Base-by-base conservation (phyloP, 35 echinoderm and acorn worm species). In the Lytechinus pictus region DNA sequence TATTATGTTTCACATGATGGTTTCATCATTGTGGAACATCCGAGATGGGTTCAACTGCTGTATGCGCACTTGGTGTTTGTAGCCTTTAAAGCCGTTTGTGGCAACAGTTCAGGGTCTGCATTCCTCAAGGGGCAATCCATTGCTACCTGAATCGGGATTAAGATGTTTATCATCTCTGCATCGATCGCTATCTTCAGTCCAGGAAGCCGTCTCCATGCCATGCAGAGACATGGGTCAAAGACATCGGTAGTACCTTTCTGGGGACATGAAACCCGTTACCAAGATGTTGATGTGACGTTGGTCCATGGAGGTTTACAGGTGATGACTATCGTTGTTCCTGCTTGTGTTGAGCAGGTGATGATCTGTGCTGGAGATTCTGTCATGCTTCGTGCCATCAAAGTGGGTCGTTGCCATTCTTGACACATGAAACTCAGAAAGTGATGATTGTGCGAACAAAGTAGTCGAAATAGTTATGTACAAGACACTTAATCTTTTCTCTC, bases 261-360 rank as follows among this genome's bases (percentile, higher is more conserved):
- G 21, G 16, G 66, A 79, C n/a, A 79, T 79, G 66, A 79, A n/a
- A 79, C 66, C 66, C 21, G 66, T 79, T n/a, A 19, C 66, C 66
- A 79, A 79, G 66, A 79, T 79, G 66, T 16, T n/a, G 66, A 79
- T 79, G 66, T 79, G 66, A 79, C 66, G 66, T 79, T 79, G 66
- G 66, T 79, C 66, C 66, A 16, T 79, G 66, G 66, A 79, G 66
- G 66, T 79, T 79, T 24, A 79, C 19, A 1, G 66, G 6, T 79
- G 66, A 79, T 79, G 66, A 24, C 66, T 79, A 79, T 79, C 66
- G 19, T 16, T 24, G 66, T 79, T 79, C 66, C 66, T 79, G 66
- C 66, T 79, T 79, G 66, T 79, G 66, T 79, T 79, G 66, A 79
- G 66, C 66, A 79, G 66, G 66, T 79, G 66, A 79, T 79, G 66